These are phyloP conservation scores for Bombus impatiens DNA, from an alignment of 1,140 invertebrate genomes.

Conservation along the genomic window DNA sequence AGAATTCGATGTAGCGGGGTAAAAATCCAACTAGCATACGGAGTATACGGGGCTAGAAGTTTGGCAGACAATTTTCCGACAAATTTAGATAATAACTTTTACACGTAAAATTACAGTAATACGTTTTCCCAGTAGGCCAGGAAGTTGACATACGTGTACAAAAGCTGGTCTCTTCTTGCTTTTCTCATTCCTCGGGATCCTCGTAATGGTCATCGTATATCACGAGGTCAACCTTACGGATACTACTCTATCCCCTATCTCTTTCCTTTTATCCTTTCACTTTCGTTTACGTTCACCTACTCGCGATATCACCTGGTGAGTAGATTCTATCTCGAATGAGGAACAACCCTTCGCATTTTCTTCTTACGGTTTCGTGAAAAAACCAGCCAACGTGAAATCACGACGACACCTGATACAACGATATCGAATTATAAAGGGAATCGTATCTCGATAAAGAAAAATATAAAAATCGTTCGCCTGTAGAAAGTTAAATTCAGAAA, in stretches of 20 bases:
- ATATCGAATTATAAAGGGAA: neutral
- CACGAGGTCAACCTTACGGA: slow-evolving; percentile 62
- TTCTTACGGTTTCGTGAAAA: neutral
- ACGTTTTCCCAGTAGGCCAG: slow-evolving; percentile 67
- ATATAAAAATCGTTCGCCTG: neutral
- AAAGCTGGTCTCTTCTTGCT: slow-evolving; percentile 54
- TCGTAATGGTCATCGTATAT: slow-evolving; percentile 58
- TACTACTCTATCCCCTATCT: slow-evolving; percentile 65
- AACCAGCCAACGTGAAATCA: neutral
- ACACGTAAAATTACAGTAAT: slow-evolving; percentile 79
- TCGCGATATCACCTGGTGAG: neutral
- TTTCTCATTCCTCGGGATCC: slow-evolving; percentile 20
- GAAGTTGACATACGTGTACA: slow-evolving; percentile 61
- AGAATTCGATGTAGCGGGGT: neutral
- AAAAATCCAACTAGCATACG: neutral
- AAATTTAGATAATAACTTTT: slow-evolving; percentile 80
- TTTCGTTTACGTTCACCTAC: slow-evolving; percentile 16
- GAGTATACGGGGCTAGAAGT: slow-evolving; percentile 2
- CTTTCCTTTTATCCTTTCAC: slow-evolving; percentile 26
- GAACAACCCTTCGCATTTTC: neutral
- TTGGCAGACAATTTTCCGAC: slow-evolving; percentile 75
- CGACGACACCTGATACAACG: too few species aligned
- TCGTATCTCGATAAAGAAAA: neutral
- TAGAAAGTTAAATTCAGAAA: neutral
- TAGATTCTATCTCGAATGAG: neutral